Evolutionary conservation across 1,140 invertebrate genomes (phyloP), one percentile per base, ranked within the genome.

Genomic region (Pristionchus pacificus): DNA sequence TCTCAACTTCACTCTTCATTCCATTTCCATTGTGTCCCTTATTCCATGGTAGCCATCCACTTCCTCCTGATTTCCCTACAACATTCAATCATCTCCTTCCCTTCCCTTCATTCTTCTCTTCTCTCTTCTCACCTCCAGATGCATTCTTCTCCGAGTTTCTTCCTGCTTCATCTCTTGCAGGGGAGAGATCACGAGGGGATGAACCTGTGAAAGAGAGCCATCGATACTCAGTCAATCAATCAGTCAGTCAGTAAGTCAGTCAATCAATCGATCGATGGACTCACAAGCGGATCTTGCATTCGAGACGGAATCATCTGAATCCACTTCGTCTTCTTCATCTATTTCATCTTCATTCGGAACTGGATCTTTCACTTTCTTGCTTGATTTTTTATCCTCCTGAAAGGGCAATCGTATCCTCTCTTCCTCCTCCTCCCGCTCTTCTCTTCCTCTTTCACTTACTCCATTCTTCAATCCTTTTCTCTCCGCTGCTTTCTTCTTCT

Each of bases 241-340:
- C n/a, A 49, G 1, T 25, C 24, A 49, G 19, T 49, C 65, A 68
- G n/a, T n/a, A n/a, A n/a, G n/a, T n/a, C n/a, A n/a, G n/a, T n/a
- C n/a, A n/a, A n/a, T n/a, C n/a, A n/a, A 68, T 10, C 24, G 60
- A 24, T n/a, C n/a, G 28, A 68, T 0, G 0, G 59, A 60, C 73
- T 74, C 33, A 74, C 74, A 75, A 57, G 73, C 74, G 58, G 64
- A 62, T 32, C 74, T 31, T 2, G 70, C 70, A 27, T 72, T 49
- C 6, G 6, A 10, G 38, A 6, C 74, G 65, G 72, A 74, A 30
- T 77, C 73, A 49, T 77, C 76, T n/a, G 75, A 77, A 60, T 77
- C 76, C 55, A 62, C 77, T 13, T 77, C 76, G 28, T 77, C 76
- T 15, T 77, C 76, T 29, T 77, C 76, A 31, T 77, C 75, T 15